A percentile compares a stretch with the other conserved stretches of the same genome.
phyloP scores from a whole-genome alignment of 2,113 vertebrate genomes.

The Orcinus orca region DNA sequence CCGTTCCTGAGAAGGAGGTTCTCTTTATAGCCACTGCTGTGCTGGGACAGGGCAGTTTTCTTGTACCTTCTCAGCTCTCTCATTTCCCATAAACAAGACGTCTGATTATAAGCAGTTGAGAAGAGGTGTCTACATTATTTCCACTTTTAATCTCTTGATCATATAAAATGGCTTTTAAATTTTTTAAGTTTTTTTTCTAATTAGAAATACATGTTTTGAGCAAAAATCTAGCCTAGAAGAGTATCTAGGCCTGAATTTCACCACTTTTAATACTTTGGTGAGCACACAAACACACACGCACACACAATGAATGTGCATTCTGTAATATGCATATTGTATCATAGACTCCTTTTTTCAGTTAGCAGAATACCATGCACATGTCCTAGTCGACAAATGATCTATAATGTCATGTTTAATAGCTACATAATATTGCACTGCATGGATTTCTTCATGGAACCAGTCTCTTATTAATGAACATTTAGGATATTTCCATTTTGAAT shows the following conservation, averaged over 20 bases:
- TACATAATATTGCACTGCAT: background rate
- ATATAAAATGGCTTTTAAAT: background rate
- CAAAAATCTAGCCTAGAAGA: background rate
- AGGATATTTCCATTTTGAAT: background rate
- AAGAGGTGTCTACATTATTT: background rate
- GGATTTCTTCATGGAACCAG: background rate
- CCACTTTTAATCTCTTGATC: background rate
- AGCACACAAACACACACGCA: background rate
- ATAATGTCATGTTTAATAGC: background rate
- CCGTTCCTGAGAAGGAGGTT: background rate
- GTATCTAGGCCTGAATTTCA: background rate
- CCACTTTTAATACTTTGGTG: background rate
- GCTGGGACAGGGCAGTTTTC: background rate
- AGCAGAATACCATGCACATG: no score
- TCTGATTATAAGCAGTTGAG: background rate
- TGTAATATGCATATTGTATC: background rate
- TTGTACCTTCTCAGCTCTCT: background rate
- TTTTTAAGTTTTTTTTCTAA: background rate
- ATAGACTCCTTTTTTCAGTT: background rate
- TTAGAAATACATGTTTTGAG: background rate
- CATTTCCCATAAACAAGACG: background rate
- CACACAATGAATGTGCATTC: background rate
- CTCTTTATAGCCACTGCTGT: background rate
- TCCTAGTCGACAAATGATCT: background rate
- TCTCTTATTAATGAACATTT: background rate